Evolutionary conservation across 1,140 invertebrate species (phyloP).

Genomic region (Limonius californicus): DNA sequence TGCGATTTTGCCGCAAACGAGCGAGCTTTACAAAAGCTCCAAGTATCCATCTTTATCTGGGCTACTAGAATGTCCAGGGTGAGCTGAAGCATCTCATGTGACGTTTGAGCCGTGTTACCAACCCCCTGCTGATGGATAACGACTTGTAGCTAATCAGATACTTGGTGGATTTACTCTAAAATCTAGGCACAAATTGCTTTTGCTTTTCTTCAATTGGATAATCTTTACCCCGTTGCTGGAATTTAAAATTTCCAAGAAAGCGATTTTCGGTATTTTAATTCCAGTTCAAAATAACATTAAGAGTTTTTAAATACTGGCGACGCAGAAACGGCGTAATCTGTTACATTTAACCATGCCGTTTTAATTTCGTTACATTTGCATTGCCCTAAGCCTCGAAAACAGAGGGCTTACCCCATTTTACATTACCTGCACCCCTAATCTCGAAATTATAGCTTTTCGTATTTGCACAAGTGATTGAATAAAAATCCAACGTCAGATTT

Average conservation of each 20-base stretch:
- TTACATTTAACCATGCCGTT: not conserved
- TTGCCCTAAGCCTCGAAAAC: no score
- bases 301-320: not conserved
- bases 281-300: no score
- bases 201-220: no score
- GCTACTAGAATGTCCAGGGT: conserved; percentile 35
- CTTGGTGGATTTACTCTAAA: not conserved
- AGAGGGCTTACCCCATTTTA: not conserved
- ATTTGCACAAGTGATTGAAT: conserved; percentile 10
- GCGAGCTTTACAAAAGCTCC: conserved; percentile 25
- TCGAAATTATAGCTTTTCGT: conserved; percentile 4
- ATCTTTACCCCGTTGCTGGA: no score
- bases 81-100: conserved; percentile 36
- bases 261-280: no score
- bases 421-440: not conserved
- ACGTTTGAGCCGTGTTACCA: conserved; percentile 34
- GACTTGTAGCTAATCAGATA: conserved; percentile 39
- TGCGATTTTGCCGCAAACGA: not conserved
- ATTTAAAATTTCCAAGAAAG: no score
- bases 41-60: conserved; percentile 8
- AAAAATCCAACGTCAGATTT: conserved; percentile 1
- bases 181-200: conserved; percentile 8
- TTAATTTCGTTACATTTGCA: no score
- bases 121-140: conserved; percentile 34
- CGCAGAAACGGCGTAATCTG: not conserved